Evolutionary conservation across 64 coral and sea anemone species (phyloP).

Genomic region (Montipora sp.): DNA sequence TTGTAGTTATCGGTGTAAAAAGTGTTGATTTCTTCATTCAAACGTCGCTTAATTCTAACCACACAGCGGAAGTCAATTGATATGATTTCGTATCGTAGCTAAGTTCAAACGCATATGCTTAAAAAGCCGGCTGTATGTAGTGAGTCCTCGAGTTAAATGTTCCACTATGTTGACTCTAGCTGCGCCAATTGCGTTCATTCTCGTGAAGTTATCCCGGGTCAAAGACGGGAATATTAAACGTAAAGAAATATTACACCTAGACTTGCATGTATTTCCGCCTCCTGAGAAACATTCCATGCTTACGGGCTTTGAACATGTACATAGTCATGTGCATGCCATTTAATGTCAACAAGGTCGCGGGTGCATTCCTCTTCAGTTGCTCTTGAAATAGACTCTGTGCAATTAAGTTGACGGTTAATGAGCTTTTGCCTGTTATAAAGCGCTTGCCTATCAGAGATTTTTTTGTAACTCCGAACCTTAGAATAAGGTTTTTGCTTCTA

Average conservation of each 20-base stretch:
- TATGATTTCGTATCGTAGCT: constrained; percentile 18
- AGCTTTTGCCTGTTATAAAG: not conserved
- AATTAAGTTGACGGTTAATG: not conserved
- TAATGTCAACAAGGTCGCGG: constrained; percentile 26
- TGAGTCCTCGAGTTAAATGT: constrained; percentile 13
- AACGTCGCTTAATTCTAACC: not conserved
- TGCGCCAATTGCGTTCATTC: not conserved
- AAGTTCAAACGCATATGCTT: constrained; percentile 4
- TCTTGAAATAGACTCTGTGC: not conserved
- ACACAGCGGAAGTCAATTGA: not conserved
- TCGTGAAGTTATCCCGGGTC: not conserved
- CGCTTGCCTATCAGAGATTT: not conserved
- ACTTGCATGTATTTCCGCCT: not conserved
- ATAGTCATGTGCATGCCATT: not conserved
- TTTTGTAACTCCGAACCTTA: not conserved
- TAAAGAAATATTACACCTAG: not conserved
- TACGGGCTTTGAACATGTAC: not conserved
- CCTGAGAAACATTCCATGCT: not conserved
- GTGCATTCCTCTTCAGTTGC: not conserved
- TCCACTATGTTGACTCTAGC: not conserved
- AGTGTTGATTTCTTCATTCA: not conserved
- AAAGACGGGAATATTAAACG: not conserved
- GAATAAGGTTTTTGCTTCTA: not conserved
- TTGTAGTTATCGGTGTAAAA: not conserved
- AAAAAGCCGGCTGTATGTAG: constrained; percentile 30